Base-by-base conservation (phyloP, 2,113 vertebrate species). In the Oxygymnocypris stewartii region DNA sequence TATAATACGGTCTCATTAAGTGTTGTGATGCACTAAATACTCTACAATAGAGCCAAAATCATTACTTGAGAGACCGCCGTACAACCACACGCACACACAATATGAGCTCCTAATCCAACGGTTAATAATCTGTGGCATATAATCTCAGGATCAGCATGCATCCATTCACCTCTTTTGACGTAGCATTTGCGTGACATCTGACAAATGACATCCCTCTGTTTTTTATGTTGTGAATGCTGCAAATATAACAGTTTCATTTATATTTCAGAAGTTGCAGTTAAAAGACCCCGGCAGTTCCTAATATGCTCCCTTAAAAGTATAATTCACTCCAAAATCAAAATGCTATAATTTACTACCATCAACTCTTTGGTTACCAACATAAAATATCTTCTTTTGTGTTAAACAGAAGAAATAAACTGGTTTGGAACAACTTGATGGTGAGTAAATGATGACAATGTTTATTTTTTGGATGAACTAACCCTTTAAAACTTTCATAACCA, bases 91-190 rank as follows among this genome's bases (percentile, higher is more conserved):
- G 20, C 28, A 57, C 28, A 61, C 63, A 73, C 14, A 59, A 84
- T 40, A 47, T 65, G 13, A 40, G 37, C 63, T 42, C 37, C n/a
- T 86, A 86, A 88, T 85, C 83, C 76, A 65, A 31, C 23, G 61
- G 13, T 59, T 78, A 85, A 82, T 88, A 86, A 88, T 85, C 84
- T 14, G 49, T 35, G 49, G 13, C 51, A 73, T 71, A 88, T 85
- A 88, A 88, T 88, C 84, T 77, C 54, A 13, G 35, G 10, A 37
- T 63, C 81, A 84, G 86, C 49, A 16, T 59, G 69, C 47, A 74
- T 79, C 51, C 37, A 57, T 47, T 82, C 79, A 47, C 40, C 61
- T 44, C 57, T 63, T 44, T 31, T 65, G 57, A 63, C 20, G 79
- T 40, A 82, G 9, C 12, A 23, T 67, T 82, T 82, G 79, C 40